phyloP scores from a whole-genome alignment of 2,113 vertebrate species.

The Ploceus nigricollis region DNA sequence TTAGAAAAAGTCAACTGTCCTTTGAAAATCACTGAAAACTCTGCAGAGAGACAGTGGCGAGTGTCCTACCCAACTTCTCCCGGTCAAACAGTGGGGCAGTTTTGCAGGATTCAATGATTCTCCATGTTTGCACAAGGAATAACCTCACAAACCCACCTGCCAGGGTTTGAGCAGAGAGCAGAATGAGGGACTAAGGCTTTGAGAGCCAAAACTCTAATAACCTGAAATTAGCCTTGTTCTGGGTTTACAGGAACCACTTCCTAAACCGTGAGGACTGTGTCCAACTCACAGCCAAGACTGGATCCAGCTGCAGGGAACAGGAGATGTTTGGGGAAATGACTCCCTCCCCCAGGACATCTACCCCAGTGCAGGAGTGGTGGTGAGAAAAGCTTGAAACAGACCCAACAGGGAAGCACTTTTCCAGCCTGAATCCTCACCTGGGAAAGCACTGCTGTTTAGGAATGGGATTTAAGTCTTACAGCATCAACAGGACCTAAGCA shows the following conservation, averaged over 20 bases:
- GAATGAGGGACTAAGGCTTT: not conserved
- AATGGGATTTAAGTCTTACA: not conserved
- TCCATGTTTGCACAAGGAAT: not conserved
- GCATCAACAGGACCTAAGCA: not conserved
- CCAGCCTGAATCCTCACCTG: not conserved
- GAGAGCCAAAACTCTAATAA: not conserved
- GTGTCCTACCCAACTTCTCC: not conserved
- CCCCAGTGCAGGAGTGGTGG: not conserved
- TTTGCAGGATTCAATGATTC: not conserved
- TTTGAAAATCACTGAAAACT: not conserved
- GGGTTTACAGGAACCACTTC: not conserved
- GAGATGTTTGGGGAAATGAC: not conserved
- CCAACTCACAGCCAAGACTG: not conserved
- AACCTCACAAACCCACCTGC: not conserved
- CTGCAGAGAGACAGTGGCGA: not conserved
- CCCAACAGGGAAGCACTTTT: not conserved
- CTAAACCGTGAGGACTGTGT: not conserved
- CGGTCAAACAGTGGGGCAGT: not conserved
- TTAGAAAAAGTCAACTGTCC: slow-evolving; percentile 9
- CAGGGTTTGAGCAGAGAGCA: not conserved
- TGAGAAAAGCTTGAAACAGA: not conserved
- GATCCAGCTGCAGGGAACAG: not conserved
- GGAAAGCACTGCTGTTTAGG: not conserved
- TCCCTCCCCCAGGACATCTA: not conserved
- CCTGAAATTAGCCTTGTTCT: not conserved